Evolutionary conservation across 2,797 vertebrate genomes (phyloP).

Genomic region (Pagetopsis macropterus): DNA sequence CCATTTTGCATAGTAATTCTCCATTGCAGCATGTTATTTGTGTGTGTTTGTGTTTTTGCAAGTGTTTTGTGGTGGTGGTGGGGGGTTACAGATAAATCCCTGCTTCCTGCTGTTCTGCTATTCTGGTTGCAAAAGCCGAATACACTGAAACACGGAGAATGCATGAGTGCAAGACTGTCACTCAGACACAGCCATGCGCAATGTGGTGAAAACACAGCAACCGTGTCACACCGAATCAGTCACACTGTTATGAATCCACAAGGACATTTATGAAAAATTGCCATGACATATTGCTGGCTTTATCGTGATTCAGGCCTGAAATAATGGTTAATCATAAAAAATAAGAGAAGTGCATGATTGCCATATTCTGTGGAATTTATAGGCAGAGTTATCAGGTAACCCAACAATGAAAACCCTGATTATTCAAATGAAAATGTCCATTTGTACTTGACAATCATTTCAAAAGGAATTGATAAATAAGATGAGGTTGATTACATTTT

Average conservation of each 20-base stretch:
- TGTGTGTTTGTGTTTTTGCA: conserved; percentile 27
- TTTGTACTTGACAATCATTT: not conserved
- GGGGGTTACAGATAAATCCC: conserved; percentile 60
- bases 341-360: not conserved
- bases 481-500: not conserved
- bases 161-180: conserved; percentile 35
- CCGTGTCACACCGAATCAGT: conserved; percentile 19
- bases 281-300: conserved; percentile 1
- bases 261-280: not conserved
- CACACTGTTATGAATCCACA: conserved; percentile 6
- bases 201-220: conserved; percentile 8
- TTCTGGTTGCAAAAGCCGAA: conserved; percentile 57
- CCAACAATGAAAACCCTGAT: not conserved
- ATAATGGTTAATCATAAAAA: not conserved
- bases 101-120: conserved; percentile 56
- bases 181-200: not conserved
- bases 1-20: conserved; percentile 25
- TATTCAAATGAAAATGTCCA: not conserved
- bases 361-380: not conserved
- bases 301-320: conserved; percentile 14
- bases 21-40: conserved; percentile 19
- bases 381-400: not conserved
- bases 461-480: not conserved
- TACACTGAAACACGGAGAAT: conserved; percentile 54
- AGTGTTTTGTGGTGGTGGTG: conserved; percentile 15